phyloP scores from a whole-genome alignment of 2,797 vertebrate genomes.

The Sparidentex hasta region DNA sequence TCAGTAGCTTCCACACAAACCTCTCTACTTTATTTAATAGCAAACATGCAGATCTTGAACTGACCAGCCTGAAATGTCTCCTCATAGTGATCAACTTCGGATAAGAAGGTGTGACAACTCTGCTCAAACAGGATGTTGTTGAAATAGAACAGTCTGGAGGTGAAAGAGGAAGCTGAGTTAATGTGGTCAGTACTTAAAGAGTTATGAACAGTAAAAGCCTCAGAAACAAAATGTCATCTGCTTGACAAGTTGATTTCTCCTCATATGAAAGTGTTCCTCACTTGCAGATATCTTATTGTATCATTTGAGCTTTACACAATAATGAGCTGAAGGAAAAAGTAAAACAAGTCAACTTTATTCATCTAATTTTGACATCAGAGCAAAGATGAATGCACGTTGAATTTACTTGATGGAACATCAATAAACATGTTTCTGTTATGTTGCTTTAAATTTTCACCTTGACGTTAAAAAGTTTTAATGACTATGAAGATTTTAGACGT shows the following conservation, averaged over 20 bases:
- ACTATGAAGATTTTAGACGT: too few species aligned
- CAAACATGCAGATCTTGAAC: neutral
- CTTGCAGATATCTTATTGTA: neutral
- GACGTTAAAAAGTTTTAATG: too few species aligned
- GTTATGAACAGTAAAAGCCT: neutral
- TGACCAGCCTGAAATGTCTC: neutral
- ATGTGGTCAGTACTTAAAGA: neutral
- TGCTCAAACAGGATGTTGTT: neutral
- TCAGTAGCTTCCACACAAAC: slow-evolving; percentile 8
- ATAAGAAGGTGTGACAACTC: too few species aligned
- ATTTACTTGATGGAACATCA: neutral
- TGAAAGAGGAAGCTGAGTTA: neutral
- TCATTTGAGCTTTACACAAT: neutral
- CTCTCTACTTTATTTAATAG: neutral
- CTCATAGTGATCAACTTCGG: too few species aligned
- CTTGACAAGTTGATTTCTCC: neutral
- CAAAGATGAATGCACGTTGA: neutral
- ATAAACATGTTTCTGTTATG: neutral
- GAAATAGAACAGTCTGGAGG: neutral
- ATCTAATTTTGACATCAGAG: too few species aligned
- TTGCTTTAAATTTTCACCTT: neutral
- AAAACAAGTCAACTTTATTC: neutral
- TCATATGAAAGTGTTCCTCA: neutral
- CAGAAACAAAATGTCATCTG: neutral
- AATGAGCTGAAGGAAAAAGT: neutral